These are phyloP conservation scores for Eurois occulta DNA, from an alignment of 2,888 invertebrate genomes.

Conservation along the genomic window DNA sequence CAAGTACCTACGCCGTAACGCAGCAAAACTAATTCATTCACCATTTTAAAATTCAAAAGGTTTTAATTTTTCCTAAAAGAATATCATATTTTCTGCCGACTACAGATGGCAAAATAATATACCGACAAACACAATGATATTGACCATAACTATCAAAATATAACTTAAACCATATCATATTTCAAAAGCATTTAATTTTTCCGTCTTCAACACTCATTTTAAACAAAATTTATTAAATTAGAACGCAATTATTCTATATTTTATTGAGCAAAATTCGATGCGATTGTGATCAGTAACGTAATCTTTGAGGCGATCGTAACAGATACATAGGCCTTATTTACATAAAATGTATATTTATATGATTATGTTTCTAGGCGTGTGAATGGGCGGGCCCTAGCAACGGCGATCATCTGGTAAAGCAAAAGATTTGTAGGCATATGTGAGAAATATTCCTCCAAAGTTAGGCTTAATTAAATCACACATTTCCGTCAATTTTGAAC, in stretches of 20 bases:
- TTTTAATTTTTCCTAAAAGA: slow-evolving; percentile 12
- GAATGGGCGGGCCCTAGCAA: slow-evolving; percentile 44
- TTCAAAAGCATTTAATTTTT: slow-evolving; percentile 31
- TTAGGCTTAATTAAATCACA: not conserved
- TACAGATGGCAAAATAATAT: not conserved
- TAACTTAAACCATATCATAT: slow-evolving; percentile 24
- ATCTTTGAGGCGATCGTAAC: slow-evolving; percentile 42
- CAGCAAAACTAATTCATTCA: not conserved
- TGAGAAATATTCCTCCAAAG: not conserved
- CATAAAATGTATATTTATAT: slow-evolving; percentile 50
- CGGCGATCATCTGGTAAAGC: not conserved
- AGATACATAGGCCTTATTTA: slow-evolving; percentile 26
- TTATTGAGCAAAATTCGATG: slow-evolving; percentile 36
- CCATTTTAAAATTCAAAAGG: slow-evolving; percentile 6
- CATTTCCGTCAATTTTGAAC: not conserved
- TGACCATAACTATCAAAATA: slow-evolving; percentile 11
- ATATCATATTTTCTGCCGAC: slow-evolving; percentile 27
- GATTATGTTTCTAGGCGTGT: slow-evolving; percentile 29
- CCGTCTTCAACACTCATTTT: slow-evolving; percentile 20
- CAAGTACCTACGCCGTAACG: not conserved
- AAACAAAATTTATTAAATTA: slow-evolving; percentile 42
- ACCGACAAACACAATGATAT: not conserved
- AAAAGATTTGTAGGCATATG: slow-evolving; percentile 21
- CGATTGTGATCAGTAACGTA: slow-evolving; percentile 29
- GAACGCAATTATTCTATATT: slow-evolving; percentile 34